Percentiles rank a stretch among this genome's conserved stretches.
Conservation (phyloP, 2,888 invertebrate genomes). For the Catocala fraxini region DNA sequence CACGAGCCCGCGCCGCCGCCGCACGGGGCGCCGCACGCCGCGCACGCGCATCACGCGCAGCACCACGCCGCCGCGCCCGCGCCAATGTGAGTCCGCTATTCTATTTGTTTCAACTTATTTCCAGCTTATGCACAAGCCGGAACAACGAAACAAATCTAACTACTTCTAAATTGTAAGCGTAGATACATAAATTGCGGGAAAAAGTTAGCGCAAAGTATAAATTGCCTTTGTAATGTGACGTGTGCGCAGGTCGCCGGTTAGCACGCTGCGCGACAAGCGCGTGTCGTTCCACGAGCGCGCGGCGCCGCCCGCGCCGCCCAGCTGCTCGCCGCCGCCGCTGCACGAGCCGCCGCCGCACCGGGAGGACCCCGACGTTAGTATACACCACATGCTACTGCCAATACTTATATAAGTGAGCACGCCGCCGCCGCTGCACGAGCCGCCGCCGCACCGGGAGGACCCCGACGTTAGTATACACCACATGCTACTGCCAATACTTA, state of each 20-base stretch:
- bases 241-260: constrained; percentile 67
- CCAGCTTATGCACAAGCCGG: too few species aligned
- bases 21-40: constrained; percentile 41
- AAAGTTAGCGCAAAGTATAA: too few species aligned
- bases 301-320: constrained; percentile 46
- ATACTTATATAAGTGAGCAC: constrained; percentile 29
- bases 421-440: constrained; percentile 61
- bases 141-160: too few species aligned
- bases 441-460: constrained; percentile 88
- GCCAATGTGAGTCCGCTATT: constrained; percentile 51
- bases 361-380: constrained; percentile 94
- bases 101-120: too few species aligned
- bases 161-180: too few species aligned
- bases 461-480: constrained; percentile 90
- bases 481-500: background rate
- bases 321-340: constrained; percentile 61
- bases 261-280: constrained; percentile 86
- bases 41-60: constrained; percentile 13
- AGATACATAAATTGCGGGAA: too few species aligned
- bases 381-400: background rate
- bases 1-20: constrained; percentile 42
- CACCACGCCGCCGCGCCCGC: constrained; percentile 53
- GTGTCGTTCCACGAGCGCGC: constrained; percentile 93
- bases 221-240: too few species aligned
- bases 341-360: constrained; percentile 57